Percentiles rank a stretch among this genome's conserved stretches.
Evolutionary conservation across 2,113 vertebrate species (phyloP).

Genomic region (Atrichornis clamosus): DNA sequence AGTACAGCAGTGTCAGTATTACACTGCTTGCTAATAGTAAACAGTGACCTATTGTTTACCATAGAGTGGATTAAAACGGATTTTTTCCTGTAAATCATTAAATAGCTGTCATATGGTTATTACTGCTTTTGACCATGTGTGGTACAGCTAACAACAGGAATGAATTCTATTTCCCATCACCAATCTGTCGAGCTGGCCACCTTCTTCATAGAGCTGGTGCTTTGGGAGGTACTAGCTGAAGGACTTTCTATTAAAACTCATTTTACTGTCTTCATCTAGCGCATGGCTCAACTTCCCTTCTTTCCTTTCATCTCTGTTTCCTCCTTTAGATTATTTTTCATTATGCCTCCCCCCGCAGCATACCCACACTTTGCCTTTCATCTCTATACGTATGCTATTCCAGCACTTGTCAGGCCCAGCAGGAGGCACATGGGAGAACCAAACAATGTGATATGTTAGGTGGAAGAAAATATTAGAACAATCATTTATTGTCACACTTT

Average conservation of each 20-base stretch:
- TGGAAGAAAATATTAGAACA: constrained; percentile 60
- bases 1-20: not conserved
- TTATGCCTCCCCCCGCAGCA: constrained; percentile 19
- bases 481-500: constrained; percentile 53
- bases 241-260: constrained; percentile 35
- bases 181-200: not conserved
- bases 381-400: constrained; percentile 44
- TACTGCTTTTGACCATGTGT: not conserved
- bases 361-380: constrained; percentile 38
- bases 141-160: not conserved
- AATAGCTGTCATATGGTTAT: not conserved
- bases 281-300: constrained; percentile 26
- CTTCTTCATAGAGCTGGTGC: constrained; percentile 1
- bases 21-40: not conserved
- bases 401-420: constrained; percentile 49
- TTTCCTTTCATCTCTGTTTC: constrained; percentile 40
- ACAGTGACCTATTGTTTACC: not conserved
- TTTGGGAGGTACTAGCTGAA: constrained; percentile 39
- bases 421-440: constrained; percentile 45
- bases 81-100: not conserved
- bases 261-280: constrained; percentile 13
- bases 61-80: not conserved
- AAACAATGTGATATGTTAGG: constrained; percentile 57
- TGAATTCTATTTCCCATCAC: not conserved
- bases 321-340: constrained; percentile 54